Evolutionary conservation across 2,113 vertebrate species (phyloP).

Genomic region (Apodemus speciosus): DNA sequence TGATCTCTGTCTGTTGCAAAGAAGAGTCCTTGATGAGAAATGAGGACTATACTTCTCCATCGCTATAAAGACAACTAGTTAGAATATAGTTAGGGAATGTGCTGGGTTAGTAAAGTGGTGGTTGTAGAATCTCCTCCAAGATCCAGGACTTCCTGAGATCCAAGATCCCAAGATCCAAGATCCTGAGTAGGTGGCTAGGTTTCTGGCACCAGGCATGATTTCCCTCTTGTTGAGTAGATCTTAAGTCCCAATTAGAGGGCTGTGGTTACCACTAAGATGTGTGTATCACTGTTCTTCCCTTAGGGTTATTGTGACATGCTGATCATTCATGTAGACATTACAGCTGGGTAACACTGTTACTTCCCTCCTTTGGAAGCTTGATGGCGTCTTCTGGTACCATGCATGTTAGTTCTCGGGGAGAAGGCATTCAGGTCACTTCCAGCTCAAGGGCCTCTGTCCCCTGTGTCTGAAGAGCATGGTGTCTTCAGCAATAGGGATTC

Average conservation of each 20-base stretch:
- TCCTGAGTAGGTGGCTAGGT: not conserved
- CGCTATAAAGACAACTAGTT: not conserved
- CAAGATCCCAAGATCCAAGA: no score
- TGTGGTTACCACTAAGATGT: not conserved
- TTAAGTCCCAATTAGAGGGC: not conserved
- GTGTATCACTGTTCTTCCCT: not conserved
- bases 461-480: not conserved
- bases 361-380: not conserved
- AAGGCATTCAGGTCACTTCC: not conserved
- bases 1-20: not conserved
- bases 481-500: not conserved
- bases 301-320: not conserved
- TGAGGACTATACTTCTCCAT: not conserved
- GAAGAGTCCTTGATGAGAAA: not conserved
- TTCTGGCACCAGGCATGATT: not conserved
- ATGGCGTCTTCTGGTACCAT: not conserved
- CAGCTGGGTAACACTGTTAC: not conserved
- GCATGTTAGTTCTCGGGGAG: not conserved
- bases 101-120: not conserved
- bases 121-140: not conserved
- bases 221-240: not conserved
- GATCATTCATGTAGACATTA: not conserved
- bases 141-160: not conserved
- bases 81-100: not conserved
- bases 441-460: not conserved